Evolutionary conservation across 2,113 vertebrate species (phyloP).

Genomic region (Ctenomys sociabilis): DNA sequence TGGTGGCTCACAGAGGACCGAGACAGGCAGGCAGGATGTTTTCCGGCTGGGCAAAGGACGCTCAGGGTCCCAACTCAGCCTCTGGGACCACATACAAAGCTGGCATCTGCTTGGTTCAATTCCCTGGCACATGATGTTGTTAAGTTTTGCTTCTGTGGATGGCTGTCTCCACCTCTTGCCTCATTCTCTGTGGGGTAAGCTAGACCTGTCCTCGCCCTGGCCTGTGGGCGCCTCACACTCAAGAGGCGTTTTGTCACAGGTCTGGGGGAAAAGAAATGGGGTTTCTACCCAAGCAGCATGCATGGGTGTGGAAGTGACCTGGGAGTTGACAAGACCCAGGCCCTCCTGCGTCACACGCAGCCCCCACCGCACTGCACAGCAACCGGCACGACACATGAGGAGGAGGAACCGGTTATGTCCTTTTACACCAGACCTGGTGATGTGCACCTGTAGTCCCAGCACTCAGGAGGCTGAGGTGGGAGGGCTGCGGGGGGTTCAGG

Average conservation of each 20-base stretch:
- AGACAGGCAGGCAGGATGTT: background rate
- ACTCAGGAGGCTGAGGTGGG: background rate
- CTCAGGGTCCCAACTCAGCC: background rate
- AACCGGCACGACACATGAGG: too few species aligned
- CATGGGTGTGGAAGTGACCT: background rate
- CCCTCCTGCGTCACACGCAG: background rate
- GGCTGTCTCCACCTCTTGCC: background rate
- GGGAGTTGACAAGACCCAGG: background rate
- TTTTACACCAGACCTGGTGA: background rate
- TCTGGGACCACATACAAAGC: background rate
- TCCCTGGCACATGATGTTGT: background rate
- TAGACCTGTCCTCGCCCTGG: too few species aligned
- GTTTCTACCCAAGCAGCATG: background rate
- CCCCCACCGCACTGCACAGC: background rate
- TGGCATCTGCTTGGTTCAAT: too few species aligned
- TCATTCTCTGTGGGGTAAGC: background rate
- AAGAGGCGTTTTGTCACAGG: background rate
- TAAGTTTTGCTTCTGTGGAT: background rate
- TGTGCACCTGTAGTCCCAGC: background rate
- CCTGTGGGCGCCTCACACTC: background rate
- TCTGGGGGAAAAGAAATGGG: background rate
- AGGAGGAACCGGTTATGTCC: background rate
- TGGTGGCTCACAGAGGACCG: background rate
- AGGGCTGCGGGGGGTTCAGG: background rate
- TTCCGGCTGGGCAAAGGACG: background rate